Evolutionary conservation across 2,797 vertebrate genomes (phyloP).

Genomic region (Babyrousa celebensis): DNA sequence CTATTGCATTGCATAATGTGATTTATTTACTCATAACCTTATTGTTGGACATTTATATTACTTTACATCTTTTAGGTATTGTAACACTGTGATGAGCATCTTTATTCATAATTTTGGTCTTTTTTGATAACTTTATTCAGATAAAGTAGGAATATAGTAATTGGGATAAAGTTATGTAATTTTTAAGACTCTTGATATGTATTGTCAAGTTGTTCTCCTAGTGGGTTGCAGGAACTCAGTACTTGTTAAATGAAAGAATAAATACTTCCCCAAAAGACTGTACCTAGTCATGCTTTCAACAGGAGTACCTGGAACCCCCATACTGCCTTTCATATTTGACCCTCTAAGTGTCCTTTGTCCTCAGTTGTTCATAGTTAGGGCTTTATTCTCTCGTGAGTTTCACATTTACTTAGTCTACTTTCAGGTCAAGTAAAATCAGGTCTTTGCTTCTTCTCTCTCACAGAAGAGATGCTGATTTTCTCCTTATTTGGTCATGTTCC

Average conservation of each 20-base stretch:
- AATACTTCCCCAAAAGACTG: neutral
- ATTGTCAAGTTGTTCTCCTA: constrained; percentile 29
- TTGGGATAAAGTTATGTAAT: neutral
- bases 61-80: constrained; percentile 45
- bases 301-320: neutral
- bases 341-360: neutral
- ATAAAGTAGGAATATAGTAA: constrained; percentile 48
- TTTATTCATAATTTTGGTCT: constrained; percentile 40
- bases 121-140: constrained; percentile 49
- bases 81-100: neutral
- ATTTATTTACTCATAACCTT: constrained; percentile 55
- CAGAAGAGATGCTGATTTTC: constrained; percentile 29
- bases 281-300: constrained; percentile 20
- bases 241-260: constrained; percentile 53
- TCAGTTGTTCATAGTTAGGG: constrained; percentile 60
- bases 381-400: constrained; percentile 60
- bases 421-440: constrained; percentile 40
- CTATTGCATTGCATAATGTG: neutral
- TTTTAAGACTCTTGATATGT: constrained; percentile 54
- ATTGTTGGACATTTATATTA: constrained; percentile 32
- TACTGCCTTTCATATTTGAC: constrained; percentile 19
- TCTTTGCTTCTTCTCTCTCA: constrained; percentile 54
- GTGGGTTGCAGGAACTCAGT: neutral
- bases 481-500: constrained; percentile 14
- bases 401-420: constrained; percentile 46